Base-by-base conservation (phyloP, 2,797 vertebrate species). In the Sebastes reedi region DNA sequence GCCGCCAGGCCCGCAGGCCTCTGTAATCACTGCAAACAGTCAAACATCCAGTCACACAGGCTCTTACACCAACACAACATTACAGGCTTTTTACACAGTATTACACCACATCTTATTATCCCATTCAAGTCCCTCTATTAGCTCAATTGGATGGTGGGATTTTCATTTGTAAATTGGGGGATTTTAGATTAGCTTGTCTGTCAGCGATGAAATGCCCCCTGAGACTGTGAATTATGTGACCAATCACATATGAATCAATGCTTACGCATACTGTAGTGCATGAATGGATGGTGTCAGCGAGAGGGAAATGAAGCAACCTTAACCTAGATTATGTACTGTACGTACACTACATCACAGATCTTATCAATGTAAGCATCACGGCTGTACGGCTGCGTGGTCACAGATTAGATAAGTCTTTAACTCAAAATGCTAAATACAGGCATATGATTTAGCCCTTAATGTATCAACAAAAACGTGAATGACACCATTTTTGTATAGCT, bases 31-130 rank as follows among this genome's bases (percentile, higher is more conserved):
- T 90, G 91, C 94, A 95, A 91, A 94, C 95, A 95, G 94, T 95
- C 93, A 95, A 93, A 89, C 93, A 94, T 79, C 89, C 92, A 92
- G 91, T 90, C 91, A 92, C 90, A 92, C 89, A 91, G 93, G 87
- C 94, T 94, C 92, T 92, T 89, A 94, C 94, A 94, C 91, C 94
- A 95, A 94, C 95, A 96, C 94, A 94, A 95, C 94, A 95, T 96
- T 96, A 95, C 94, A 96, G 93, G 95, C 92, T 95, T 95, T 95
- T 96, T 96, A 96, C 94, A 95, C 94, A 94, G 95, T 95, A 95
- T 96, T 96, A 96, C 95, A 95, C 93, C 95, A 96, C 95, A 95
- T 96, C 95, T 94, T 95, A 95, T 95, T 96, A 96, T 96, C 95
- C 95, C 89, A 95, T 95, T 96, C 94, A 95, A 96, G 94, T 95